Evolutionary conservation across 1,140 invertebrate genomes (phyloP).

Genomic region (Lordiphosa clarofinis): DNA sequence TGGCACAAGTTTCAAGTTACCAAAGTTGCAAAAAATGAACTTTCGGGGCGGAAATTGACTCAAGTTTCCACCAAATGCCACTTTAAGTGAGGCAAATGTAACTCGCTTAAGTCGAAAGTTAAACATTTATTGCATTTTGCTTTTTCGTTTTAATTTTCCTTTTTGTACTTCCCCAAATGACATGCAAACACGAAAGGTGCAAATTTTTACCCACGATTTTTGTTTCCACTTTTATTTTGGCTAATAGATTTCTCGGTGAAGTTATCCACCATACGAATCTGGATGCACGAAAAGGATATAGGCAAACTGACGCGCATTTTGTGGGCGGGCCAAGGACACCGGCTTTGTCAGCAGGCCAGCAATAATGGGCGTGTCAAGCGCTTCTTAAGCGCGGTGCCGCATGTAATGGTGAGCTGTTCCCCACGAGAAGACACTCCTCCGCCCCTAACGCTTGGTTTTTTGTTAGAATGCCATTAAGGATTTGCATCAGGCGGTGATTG

Average conservation of each 20-base stretch:
- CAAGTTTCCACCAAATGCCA: slow-evolving; percentile 50
- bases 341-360: slow-evolving; percentile 89
- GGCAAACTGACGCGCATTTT: slow-evolving; percentile 90
- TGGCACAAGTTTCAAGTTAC: slow-evolving; percentile 38
- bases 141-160: slow-evolving; percentile 35
- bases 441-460: background rate
- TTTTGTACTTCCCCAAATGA: slow-evolving; percentile 59
- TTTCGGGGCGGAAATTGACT: slow-evolving; percentile 46
- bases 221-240: slow-evolving; percentile 27
- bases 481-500: slow-evolving; percentile 87
- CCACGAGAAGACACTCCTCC: no score
- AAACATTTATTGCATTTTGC: slow-evolving; percentile 54
- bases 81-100: slow-evolving; percentile 58
- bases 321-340: slow-evolving; percentile 92
- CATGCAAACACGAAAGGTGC: slow-evolving; percentile 63
- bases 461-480: slow-evolving; percentile 89
- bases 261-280: slow-evolving; percentile 92
- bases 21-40: slow-evolving; percentile 16
- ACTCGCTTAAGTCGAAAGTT: slow-evolving; percentile 29
- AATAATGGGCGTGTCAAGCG: slow-evolving; percentile 89
- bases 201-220: slow-evolving; percentile 18
- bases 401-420: slow-evolving; percentile 86
- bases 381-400: slow-evolving; percentile 91
- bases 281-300: slow-evolving; percentile 94
- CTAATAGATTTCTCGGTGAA: slow-evolving; percentile 86